A percentile compares a stretch with the other conserved stretches of the same genome.
Conservation (phyloP, 2,113 vertebrate species). For the Phrynosoma blainvillii region DNA sequence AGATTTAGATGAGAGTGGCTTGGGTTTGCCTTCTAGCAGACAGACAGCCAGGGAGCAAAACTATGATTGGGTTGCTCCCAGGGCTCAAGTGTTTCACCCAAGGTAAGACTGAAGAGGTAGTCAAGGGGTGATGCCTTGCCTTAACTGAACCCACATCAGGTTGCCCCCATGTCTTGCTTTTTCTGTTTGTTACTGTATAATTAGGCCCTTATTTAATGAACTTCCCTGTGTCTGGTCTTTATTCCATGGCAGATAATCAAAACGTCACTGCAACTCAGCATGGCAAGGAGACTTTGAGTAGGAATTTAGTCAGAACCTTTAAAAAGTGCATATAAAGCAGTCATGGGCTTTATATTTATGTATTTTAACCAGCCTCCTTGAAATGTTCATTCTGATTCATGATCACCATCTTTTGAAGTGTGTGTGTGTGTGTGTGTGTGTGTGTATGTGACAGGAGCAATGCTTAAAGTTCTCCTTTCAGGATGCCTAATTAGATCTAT, state of each 20-base stretch:
- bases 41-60: too few species aligned
- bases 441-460: constrained; percentile 59
- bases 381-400: constrained; percentile 63
- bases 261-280: constrained; percentile 1
- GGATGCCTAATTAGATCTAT: constrained; percentile 54
- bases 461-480: constrained; percentile 61
- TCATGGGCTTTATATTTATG: constrained; percentile 65
- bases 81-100: too few species aligned
- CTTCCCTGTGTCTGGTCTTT: too few species aligned
- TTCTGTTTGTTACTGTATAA: too few species aligned
- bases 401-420: constrained; percentile 52
- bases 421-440: background rate
- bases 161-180: too few species aligned
- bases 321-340: constrained; percentile 57
- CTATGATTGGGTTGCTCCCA: too few species aligned
- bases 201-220: too few species aligned
- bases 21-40: too few species aligned
- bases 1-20: too few species aligned
- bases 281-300: constrained; percentile 35
- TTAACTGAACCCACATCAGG: too few species aligned
- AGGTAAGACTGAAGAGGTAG: too few species aligned
- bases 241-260: background rate
- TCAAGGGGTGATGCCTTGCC: too few species aligned
- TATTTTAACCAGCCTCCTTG: constrained; percentile 59
- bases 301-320: constrained; percentile 33